Percentiles rank a stretch among this genome's conserved stretches.
These are phyloP conservation scores for Leiothrix lutea DNA, from an alignment of 2,113 vertebrate species.

Conservation along the genomic window DNA sequence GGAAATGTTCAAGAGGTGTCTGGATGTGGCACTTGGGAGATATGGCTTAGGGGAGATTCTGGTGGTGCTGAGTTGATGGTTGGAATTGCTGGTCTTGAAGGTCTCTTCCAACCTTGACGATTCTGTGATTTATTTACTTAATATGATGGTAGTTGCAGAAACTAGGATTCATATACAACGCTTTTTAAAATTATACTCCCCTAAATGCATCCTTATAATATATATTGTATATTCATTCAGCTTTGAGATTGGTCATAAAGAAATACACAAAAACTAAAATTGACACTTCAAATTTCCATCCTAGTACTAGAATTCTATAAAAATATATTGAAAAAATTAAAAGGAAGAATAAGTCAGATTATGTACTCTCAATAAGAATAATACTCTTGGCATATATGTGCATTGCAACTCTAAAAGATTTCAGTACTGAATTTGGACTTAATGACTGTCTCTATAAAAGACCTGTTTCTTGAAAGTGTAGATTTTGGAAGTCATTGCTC, in stretches of 20 bases:
- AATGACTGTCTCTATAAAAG: neutral
- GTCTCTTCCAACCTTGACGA: neutral
- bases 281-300: neutral
- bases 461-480: neutral
- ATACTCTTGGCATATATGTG: neutral
- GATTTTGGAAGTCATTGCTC: neutral
- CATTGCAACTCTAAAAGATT: neutral
- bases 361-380: neutral
- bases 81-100: neutral
- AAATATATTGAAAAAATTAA: neutral
- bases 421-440: neutral
- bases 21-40: neutral
- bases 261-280: neutral
- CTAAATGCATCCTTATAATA: neutral
- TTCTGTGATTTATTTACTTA: neutral
- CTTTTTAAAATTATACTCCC: neutral
- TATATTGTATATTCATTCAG: neutral
- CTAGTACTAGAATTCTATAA: neutral
- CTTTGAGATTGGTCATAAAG: neutral
- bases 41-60: neutral
- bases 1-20: neutral
- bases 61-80: neutral
- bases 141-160: neutral
- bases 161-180: neutral
- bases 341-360: neutral